A percentile compares a stretch with the other conserved stretches of the same genome.
Conservation (phyloP, 2,888 invertebrate species). For the Thymelicus acteon region DNA sequence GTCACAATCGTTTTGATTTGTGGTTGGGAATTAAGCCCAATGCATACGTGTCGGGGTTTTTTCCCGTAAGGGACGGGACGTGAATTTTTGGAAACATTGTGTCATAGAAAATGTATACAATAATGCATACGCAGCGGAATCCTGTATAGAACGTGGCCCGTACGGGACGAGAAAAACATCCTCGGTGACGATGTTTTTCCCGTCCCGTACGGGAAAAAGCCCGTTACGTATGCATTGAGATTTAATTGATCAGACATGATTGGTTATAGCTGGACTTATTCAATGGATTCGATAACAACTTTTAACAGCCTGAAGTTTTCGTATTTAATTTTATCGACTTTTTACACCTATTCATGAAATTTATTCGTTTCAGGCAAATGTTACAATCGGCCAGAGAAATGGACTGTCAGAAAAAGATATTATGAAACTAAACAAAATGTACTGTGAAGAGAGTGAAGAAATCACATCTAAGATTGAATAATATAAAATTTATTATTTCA, state of each 20-base stretch:
- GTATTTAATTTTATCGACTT: too few relatives aligned
- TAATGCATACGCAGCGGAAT: too few relatives aligned
- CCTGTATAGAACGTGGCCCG: too few relatives aligned
- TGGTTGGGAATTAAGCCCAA: neutral
- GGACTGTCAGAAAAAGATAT: conserved; percentile 72
- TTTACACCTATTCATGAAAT: neutral
- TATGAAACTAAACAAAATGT: conserved; percentile 73
- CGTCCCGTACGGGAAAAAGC: too few relatives aligned
- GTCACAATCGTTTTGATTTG: neutral
- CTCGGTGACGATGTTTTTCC: too few relatives aligned
- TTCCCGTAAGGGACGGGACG: too few relatives aligned
- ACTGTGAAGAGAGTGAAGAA: conserved; percentile 52
- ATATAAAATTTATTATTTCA: neutral
- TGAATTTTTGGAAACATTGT: too few relatives aligned
- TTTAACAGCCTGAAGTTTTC: neutral
- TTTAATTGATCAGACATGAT: neutral
- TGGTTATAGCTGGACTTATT: neutral
- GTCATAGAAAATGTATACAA: too few relatives aligned
- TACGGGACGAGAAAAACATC: too few relatives aligned
- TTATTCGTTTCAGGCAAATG: conserved; percentile 61
- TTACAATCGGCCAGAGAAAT: conserved; percentile 68
- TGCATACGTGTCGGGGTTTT: too few relatives aligned
- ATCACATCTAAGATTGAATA: conserved; percentile 5
- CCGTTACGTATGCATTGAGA: too few relatives aligned
- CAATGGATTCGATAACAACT: neutral